These are phyloP conservation scores for Drosophila ercepeae DNA, from an alignment of 1,140 invertebrate species.

Conservation along the genomic window DNA sequence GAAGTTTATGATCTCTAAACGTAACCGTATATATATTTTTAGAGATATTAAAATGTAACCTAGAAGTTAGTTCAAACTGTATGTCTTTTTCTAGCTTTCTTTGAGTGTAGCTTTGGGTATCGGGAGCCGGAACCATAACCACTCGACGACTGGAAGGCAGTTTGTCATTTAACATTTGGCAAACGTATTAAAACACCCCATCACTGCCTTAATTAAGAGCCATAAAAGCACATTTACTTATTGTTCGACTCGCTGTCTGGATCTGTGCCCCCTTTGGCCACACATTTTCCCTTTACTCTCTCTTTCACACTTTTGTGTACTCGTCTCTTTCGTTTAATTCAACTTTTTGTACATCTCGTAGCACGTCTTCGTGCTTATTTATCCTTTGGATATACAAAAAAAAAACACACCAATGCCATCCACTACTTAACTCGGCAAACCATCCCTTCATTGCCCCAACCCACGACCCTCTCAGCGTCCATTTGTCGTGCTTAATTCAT, in stretches of 20 bases:
- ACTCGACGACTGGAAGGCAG: constrained; percentile 39
- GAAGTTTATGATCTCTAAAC: no score
- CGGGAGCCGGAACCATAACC: constrained; percentile 35
- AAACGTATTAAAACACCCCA: constrained; percentile 84
- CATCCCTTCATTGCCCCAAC: neutral
- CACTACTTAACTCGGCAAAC: constrained; percentile 24
- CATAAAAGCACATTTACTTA: constrained; percentile 84
- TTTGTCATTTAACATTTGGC: constrained; percentile 83
- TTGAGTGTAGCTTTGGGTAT: neutral
- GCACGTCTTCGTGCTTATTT: constrained; percentile 60
- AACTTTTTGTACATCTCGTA: constrained; percentile 29
- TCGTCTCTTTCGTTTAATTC: neutral
- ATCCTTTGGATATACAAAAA: constrained; percentile 16
- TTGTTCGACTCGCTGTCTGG: constrained; percentile 50
- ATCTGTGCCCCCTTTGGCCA: neutral
- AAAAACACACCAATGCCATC: constrained; percentile 2
- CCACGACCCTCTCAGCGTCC: constrained; percentile 35
- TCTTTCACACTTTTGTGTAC: neutral
- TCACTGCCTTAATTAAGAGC: constrained; percentile 84
- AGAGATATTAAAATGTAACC: no score
- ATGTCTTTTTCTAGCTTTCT: neutral
- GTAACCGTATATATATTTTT: no score
- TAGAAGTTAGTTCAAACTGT: no score
- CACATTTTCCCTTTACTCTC: neutral
- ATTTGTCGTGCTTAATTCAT: constrained; percentile 83